phyloP scores from a whole-genome alignment of 2,888 invertebrate species.

The Ichneumoninae sp. region DNA sequence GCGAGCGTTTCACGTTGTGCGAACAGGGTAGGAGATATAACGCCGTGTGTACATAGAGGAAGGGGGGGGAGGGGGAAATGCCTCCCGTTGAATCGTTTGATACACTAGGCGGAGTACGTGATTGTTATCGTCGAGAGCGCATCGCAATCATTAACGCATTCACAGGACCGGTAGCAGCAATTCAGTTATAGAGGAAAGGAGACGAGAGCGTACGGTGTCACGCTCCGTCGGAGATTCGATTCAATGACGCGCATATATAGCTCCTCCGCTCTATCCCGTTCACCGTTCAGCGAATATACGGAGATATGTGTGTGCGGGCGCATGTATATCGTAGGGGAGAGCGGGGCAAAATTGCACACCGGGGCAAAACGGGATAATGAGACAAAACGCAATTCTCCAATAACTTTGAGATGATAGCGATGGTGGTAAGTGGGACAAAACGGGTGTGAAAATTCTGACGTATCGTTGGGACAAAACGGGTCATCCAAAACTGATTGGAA shows the following conservation, averaged over 20 bases:
- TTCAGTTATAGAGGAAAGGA: conserved; percentile 47
- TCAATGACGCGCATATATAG: conserved; percentile 50
- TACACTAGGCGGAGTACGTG: conserved; percentile 12
- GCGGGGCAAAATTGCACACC: too few species aligned
- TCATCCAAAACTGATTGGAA: too few species aligned
- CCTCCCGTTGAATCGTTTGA: conserved; percentile 5
- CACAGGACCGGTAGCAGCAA: conserved; percentile 47
- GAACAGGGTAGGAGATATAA: not conserved
- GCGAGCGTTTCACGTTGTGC: not conserved
- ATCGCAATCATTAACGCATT: conserved; percentile 47
- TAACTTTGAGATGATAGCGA: too few species aligned
- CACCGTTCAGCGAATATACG: conserved; percentile 22
- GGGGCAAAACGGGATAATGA: too few species aligned
- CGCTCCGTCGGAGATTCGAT: conserved; percentile 50
- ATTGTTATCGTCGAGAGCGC: conserved; percentile 41
- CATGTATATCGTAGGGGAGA: not conserved
- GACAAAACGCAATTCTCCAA: too few species aligned
- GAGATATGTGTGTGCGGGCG: not conserved
- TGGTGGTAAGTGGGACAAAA: too few species aligned
- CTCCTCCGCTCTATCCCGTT: conserved; percentile 25
- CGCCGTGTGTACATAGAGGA: not conserved
- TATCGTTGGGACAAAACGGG: too few species aligned
- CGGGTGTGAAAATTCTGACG: too few species aligned
- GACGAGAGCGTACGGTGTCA: conserved; percentile 42
- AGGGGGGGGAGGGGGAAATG: not conserved